Evolutionary conservation across 1,140 invertebrate genomes (phyloP).

Genomic region (Conus ventricosus): DNA sequence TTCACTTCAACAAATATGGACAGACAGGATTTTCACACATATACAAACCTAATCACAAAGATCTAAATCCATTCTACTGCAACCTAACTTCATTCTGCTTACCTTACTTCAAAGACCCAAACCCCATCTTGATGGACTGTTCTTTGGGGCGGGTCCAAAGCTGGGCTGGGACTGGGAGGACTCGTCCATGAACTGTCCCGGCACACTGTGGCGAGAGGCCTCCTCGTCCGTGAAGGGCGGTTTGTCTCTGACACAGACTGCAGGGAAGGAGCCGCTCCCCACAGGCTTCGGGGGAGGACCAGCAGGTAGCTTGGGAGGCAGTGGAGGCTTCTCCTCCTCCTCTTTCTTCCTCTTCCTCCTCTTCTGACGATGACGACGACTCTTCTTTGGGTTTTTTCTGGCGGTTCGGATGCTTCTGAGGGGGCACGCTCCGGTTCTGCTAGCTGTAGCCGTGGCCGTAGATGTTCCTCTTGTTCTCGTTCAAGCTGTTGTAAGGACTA

Average conservation of each 20-base stretch:
- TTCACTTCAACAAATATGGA: too few relatives aligned
- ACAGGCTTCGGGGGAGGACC: conserved; percentile 21
- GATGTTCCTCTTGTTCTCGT: conserved; percentile 86
- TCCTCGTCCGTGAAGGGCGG: conserved; percentile 55
- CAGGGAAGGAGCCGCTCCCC: conserved; percentile 35
- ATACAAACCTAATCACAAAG: too few relatives aligned
- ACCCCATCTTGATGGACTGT: conserved; percentile 62
- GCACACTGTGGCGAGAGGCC: conserved; percentile 44
- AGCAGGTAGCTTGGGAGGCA: conserved; percentile 63
- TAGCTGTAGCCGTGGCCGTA: conserved; percentile 81
- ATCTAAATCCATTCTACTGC: too few relatives aligned
- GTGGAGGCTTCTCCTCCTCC: conserved; percentile 53
- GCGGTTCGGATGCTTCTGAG: conserved; percentile 24
- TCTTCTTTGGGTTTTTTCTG: conserved; percentile 41
- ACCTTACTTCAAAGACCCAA: conserved; percentile 66
- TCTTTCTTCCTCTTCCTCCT: conserved; percentile 34
- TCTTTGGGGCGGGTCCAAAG: conserved; percentile 56
- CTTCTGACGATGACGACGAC: conserved; percentile 30
- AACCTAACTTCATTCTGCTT: neutral
- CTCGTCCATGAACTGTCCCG: conserved; percentile 35
- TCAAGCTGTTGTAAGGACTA: conserved; percentile 64
- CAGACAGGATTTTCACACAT: too few relatives aligned
- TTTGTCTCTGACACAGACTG: conserved; percentile 41
- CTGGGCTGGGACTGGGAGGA: conserved; percentile 40
- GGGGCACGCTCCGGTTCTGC: conserved; percentile 49